Conservation (phyloP, 2,888 invertebrate genomes). For the Brachyptera putata region DNA sequence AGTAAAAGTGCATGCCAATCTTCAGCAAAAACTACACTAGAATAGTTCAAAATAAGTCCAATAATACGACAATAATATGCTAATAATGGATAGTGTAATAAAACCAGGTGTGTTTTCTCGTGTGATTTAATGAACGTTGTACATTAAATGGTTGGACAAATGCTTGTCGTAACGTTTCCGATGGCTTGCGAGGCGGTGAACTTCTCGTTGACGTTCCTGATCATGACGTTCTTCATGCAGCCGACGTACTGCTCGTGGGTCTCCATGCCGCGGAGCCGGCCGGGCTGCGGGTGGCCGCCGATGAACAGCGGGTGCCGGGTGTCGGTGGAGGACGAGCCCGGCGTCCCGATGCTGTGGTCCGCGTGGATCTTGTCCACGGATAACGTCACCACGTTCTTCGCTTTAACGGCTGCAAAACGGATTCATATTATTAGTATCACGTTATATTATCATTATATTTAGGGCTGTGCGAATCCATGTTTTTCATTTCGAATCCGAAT, state of each 20-base stretch:
- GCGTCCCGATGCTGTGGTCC: constrained; percentile 64
- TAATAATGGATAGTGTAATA: too few species aligned
- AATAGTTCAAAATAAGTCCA: too few species aligned
- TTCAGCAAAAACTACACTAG: too few species aligned
- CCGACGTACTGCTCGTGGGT: constrained; percentile 72
- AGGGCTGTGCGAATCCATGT: too few species aligned
- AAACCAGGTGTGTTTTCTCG: not conserved
- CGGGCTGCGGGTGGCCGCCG: constrained; percentile 73
- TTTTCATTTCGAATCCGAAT: too few species aligned
- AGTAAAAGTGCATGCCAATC: too few species aligned
- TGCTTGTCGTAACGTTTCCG: constrained; percentile 70
- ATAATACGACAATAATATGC: not conserved
- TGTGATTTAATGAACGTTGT: constrained; percentile 1
- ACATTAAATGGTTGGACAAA: constrained; percentile 71
- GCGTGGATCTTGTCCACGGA: constrained; percentile 78
- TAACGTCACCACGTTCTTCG: constrained; percentile 84
- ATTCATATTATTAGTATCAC: too few species aligned
- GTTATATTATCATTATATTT: too few species aligned
- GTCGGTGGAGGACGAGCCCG: constrained; percentile 63
- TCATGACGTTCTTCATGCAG: constrained; percentile 67
- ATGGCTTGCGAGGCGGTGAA: constrained; percentile 57
- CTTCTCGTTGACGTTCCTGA: constrained; percentile 51
- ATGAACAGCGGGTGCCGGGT: constrained; percentile 84
- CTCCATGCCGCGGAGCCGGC: constrained; percentile 58
- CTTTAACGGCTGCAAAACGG: constrained; percentile 70